Conservation (phyloP, 2,888 invertebrate genomes). For the Ametastegia equiseti region DNA sequence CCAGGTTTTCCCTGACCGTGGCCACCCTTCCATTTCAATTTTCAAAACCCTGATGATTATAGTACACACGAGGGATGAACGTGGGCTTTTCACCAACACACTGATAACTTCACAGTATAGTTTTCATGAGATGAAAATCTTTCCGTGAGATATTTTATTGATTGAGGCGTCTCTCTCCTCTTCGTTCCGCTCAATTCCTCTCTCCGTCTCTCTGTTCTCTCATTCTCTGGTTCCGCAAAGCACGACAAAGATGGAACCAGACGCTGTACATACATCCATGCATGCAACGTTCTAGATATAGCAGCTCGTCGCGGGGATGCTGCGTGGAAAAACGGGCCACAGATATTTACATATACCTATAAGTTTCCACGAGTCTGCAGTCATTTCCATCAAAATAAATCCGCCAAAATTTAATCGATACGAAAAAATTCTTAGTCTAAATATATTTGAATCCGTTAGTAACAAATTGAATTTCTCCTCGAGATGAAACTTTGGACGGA, state of each 20-base stretch:
- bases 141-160: conserved; percentile 73
- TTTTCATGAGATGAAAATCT: conserved; percentile 65
- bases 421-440: too few species aligned
- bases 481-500: background rate
- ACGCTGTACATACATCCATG: background rate
- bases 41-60: too few species aligned
- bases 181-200: conserved; percentile 47
- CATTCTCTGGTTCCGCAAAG: conserved; percentile 45
- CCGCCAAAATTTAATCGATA: too few species aligned
- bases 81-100: too few species aligned
- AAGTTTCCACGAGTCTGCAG: too few species aligned
- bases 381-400: too few species aligned
- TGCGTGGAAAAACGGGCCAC: background rate
- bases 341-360: background rate
- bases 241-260: conserved; percentile 30
- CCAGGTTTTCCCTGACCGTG: too few species aligned
- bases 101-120: conserved; percentile 49
- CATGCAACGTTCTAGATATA: background rate
- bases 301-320: background rate
- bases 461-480: background rate
- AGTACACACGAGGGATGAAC: too few species aligned
- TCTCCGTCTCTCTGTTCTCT: conserved; percentile 43
- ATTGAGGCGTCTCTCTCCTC: conserved; percentile 64
- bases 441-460: background rate
- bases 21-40: too few species aligned